phyloP scores from a whole-genome alignment of 2,797 vertebrate genomes.

The Enoplosus armatus region DNA sequence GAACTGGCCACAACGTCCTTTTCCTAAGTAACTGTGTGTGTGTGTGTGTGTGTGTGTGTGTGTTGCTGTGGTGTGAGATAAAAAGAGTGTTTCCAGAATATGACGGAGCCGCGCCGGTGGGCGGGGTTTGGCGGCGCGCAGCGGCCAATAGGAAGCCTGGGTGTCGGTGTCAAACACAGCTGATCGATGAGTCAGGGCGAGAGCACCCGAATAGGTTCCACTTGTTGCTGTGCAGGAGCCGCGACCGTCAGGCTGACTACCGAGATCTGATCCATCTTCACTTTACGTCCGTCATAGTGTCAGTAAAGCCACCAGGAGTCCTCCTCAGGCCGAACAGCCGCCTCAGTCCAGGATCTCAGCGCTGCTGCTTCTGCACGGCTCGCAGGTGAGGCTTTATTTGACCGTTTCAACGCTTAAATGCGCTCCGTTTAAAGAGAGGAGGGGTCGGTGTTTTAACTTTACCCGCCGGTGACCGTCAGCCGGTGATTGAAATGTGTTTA shows the following conservation, averaged over 20 bases:
- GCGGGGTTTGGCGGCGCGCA: conserved; percentile 14
- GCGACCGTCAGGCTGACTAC: conserved; percentile 13
- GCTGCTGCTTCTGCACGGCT: conserved; percentile 8
- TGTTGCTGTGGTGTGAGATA: not conserved
- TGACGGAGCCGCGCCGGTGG: conserved; percentile 31
- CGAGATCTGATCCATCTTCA: not conserved
- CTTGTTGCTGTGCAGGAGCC: conserved; percentile 75
- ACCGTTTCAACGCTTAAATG: accelerated
- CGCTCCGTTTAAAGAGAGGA: not conserved
- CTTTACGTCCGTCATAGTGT: not conserved
- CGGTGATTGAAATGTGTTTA: not conserved
- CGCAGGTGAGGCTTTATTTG: conserved; percentile 44
- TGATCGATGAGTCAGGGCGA: conserved; percentile 63
- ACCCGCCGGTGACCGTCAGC: not conserved
- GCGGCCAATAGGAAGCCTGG: conserved; percentile 53
- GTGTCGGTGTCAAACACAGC: conserved; percentile 49
- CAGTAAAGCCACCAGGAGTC: not conserved
- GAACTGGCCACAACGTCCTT: not conserved
- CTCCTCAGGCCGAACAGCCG: not conserved
- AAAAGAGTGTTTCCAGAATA: conserved; percentile 44
- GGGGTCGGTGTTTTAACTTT: not conserved
- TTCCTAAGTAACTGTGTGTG: not conserved
- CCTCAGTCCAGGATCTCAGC: not conserved
- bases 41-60: not conserved
- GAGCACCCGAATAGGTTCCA: conserved; percentile 26